Evolutionary conservation across 2,113 vertebrate species (phyloP).

Genomic region (Pogona vitticeps): DNA sequence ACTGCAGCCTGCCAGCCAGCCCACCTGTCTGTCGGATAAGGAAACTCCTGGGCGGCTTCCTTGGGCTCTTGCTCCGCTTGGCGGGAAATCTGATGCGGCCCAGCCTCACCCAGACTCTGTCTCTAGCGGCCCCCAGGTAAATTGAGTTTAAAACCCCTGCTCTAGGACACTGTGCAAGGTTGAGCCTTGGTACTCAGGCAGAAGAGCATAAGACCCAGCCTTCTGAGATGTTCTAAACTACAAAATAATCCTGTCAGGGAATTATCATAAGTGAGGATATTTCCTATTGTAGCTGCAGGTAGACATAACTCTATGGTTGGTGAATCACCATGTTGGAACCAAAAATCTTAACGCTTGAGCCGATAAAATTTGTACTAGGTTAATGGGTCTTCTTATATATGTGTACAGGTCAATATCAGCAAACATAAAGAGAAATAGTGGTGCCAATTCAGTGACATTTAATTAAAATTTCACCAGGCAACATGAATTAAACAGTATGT

Average conservation of each 20-base stretch:
- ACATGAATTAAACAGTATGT: not conserved
- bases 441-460: not conserved
- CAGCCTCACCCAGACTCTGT: too few species aligned
- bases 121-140: too few species aligned
- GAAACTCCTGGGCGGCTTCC: too few species aligned
- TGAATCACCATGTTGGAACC: not conserved
- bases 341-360: not conserved
- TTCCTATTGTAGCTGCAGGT: not conserved
- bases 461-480: not conserved
- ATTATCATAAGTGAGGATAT: not conserved
- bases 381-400: not conserved
- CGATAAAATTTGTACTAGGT: not conserved
- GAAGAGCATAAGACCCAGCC: not conserved
- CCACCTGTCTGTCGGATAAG: too few species aligned
- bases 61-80: too few species aligned
- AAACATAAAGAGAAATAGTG: not conserved
- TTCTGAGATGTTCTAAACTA: slow-evolving; percentile 4
- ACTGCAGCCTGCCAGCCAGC: too few species aligned
- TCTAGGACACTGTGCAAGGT: too few species aligned
- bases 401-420: not conserved
- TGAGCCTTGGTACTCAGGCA: not conserved
- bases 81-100: too few species aligned
- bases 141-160: too few species aligned
- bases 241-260: not conserved
- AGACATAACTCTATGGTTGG: not conserved